phyloP scores from a whole-genome alignment of 2,113 vertebrate genomes.

The Hyla sarda region DNA sequence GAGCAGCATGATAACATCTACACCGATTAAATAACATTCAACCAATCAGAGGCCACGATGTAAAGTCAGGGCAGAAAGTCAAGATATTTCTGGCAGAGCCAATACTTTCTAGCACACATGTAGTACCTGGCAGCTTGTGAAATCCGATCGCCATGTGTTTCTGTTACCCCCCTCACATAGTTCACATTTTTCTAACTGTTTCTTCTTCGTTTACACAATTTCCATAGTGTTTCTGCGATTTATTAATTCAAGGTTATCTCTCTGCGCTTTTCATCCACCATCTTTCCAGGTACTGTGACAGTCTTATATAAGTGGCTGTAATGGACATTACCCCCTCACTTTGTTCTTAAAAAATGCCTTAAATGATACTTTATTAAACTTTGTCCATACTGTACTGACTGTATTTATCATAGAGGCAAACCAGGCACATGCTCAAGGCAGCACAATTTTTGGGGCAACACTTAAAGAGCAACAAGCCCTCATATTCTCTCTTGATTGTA shows the following conservation, averaged over 20 bases:
- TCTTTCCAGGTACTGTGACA: neutral
- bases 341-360: neutral
- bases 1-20: neutral
- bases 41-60: neutral
- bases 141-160: slow-evolving; percentile 38
- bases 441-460: neutral
- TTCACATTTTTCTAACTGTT: slow-evolving; percentile 35
- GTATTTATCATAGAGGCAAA: neutral
- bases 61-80: neutral
- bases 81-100: slow-evolving; percentile 28
- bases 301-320: neutral
- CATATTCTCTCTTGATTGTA: neutral
- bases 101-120: slow-evolving; percentile 14
- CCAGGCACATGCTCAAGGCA: neutral
- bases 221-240: neutral
- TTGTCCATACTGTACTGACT: neutral
- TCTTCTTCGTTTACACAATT: slow-evolving; percentile 18
- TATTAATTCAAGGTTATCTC: neutral
- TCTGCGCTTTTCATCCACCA: neutral
- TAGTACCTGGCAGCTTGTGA: slow-evolving; percentile 41
- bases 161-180: slow-evolving; percentile 44
- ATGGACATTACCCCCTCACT: neutral
- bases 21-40: neutral
- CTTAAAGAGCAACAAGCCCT: neutral
- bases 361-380: neutral